Percentiles rank a stretch among this genome's conserved stretches.
Evolutionary conservation across 2,797 vertebrate species (phyloP).

Genomic region (Tarsius wallacei): DNA sequence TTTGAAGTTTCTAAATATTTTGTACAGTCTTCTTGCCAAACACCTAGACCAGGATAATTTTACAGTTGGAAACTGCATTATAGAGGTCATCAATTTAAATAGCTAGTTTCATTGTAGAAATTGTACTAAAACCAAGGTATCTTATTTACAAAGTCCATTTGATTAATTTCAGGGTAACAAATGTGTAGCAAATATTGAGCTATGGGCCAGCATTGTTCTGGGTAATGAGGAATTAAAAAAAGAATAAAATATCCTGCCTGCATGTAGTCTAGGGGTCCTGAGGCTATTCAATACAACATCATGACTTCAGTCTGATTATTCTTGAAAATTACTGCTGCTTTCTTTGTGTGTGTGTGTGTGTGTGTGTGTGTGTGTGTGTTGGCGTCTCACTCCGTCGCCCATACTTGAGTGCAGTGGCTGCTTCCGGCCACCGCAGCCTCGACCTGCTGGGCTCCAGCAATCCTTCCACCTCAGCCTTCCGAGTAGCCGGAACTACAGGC

Average conservation of each 20-base stretch:
- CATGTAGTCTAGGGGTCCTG: neutral
- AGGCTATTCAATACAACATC: neutral
- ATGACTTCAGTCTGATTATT: neutral
- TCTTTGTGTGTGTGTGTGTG: no score
- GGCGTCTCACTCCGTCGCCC: no score
- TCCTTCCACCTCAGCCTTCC: no score
- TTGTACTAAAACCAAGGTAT: neutral
- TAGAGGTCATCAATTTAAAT: neutral
- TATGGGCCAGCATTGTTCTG: neutral
- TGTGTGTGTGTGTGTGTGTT: no score
- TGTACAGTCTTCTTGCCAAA: neutral
- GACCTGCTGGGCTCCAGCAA: no score
- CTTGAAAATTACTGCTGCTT: neutral
- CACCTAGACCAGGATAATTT: neutral
- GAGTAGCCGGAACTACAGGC: no score
- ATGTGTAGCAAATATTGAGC: neutral
- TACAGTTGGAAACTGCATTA: neutral
- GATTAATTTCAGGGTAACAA: neutral
- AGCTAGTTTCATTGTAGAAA: neutral
- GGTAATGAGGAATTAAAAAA: neutral
- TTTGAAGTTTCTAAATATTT: neutral
- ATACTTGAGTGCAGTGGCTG: no score
- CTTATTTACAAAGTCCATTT: neutral
- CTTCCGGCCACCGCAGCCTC: no score
- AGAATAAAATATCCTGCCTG: neutral